A percentile compares a stretch with the other conserved stretches of the same genome.
phyloP scores from a whole-genome alignment of 2,797 vertebrate genomes.

The Sciaenops ocellatus region DNA sequence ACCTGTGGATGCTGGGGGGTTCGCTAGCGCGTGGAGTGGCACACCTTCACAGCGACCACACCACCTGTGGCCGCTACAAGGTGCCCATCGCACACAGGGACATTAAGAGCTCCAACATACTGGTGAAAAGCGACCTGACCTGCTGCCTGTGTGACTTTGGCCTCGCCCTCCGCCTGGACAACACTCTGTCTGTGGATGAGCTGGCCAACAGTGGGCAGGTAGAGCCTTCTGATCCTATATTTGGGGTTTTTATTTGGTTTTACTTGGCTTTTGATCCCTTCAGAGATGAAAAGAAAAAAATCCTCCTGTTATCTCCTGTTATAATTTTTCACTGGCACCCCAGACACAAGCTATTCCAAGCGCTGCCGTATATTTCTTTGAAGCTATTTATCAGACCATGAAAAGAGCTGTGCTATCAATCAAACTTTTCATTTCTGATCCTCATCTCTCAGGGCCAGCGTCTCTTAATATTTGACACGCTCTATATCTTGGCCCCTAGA shows the following conservation, averaged over 20 bases:
- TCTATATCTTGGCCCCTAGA: constrained; percentile 37
- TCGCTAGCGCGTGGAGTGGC: constrained; percentile 92
- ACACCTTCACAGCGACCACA: constrained; percentile 95
- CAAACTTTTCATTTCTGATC: constrained; percentile 37
- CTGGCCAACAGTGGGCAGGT: constrained; percentile 99
- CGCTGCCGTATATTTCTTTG: constrained; percentile 22
- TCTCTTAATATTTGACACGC: constrained; percentile 44
- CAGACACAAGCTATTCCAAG: constrained; percentile 4
- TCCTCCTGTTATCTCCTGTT: not conserved
- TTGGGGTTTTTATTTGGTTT: constrained; percentile 11
- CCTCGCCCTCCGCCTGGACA: constrained; percentile 93
- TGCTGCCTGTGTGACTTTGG: constrained; percentile 99
- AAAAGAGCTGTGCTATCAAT: constrained; percentile 27
- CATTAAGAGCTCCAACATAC: constrained; percentile 97
- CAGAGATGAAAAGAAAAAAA: not conserved
- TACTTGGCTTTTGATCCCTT: constrained; percentile 20
- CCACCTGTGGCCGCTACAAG: constrained; percentile 91
- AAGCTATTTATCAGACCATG: constrained; percentile 40
- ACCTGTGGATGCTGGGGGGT: constrained; percentile 90
- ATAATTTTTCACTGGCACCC: constrained; percentile 8
- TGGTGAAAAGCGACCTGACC: constrained; percentile 93
- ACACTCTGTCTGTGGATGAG: constrained; percentile 93
- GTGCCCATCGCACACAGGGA: constrained; percentile 95
- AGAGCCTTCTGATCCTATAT: constrained; percentile 40
- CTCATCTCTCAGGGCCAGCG: constrained; percentile 20